Evolutionary conservation across 2,113 vertebrate genomes (phyloP), one percentile per base, ranked within the genome.

Genomic region (Genyomyrus donnyi): DNA sequence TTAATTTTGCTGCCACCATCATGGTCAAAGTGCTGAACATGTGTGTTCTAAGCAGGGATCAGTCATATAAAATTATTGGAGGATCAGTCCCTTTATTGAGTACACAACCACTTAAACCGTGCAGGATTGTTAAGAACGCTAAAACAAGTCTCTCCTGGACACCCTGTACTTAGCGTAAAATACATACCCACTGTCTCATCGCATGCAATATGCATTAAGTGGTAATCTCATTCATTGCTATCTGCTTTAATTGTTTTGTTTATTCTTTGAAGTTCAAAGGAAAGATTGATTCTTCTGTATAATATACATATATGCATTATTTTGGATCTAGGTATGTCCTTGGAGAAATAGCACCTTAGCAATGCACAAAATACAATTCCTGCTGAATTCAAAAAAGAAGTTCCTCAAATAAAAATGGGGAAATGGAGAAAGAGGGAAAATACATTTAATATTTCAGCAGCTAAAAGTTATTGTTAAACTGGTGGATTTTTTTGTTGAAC

Each of bases 201-300:
- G 42, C 91, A 92, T 92, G 92, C 89, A 93, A 90, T 92, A 92
- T 94, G 93, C 90, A 94, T 93, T 88, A 93, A 92, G 93, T 95
- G 93, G 95, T 94, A 74, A 93, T 90, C 94, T 91, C 92, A 90
- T 91, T 93, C 91, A 91, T 91, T 89, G 90, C 93, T 93, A 90
- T 92, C 93, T 93, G 91, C 91, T 93, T 94, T 96, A 96, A 96
- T 96, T 96, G 94, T 95, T 93, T 91, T 93, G 90, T 90, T 89
- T 91, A 89, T 95, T 94, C 94, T 96, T 96, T 96, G 95, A 96
- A 94, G 95, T 96, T 96, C 95, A 96, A 96, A 96, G 95, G 92
- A 93, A 93, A 94, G 92, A 94, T 93, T 90, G 92, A 92, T 92
- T 93, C 90, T 91, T 96, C 95, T 94, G 92, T 94, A 92, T 93